Evolutionary conservation across 2,113 vertebrate species (phyloP), one percentile per base, ranked within the genome.

Genomic region (Alexandromys fortis): DNA sequence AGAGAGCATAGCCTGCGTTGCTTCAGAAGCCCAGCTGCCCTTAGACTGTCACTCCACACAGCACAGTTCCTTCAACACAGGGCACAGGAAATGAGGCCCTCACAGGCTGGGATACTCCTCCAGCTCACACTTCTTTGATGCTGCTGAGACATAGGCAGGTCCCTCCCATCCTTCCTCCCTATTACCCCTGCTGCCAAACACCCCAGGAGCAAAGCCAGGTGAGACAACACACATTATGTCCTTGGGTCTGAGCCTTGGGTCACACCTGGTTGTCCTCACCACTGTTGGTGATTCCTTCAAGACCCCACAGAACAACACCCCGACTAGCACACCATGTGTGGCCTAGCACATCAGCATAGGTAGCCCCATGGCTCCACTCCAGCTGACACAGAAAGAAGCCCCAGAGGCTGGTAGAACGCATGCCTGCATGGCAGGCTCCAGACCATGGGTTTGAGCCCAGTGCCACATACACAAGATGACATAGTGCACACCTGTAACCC

Each of bases 281-380:
- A 76, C 45, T 47, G 35, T 47, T 75, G 45, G 7, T 38, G 61
- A 47, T 73, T 47, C 55, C 35, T 45, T 88, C n/a, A 86, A 68
- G 77, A 35, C 55, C 11, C 19, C 47, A 70, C 14, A 42, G 82
- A 55, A n/a, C 35, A 63, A 85, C 47, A 16, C 24, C 63, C 79
- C 14, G 1, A 7, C 4, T 1, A 58, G 28, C n/a, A 52, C n/a
- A 42, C 24, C 11, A 11, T 24, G 2, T 0, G 0, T 68, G n/a
- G 33, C 55, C 49, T 7, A 11, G 22, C 10, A n/a, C 21, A 7
- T 35, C 13, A 7, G 38, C 49, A 33, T 72, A n/a, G 38, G n/a
- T 19, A 38, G 13, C n/a, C 17, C 4, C 2, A 17, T 72, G 70
- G 1, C 19, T 85, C 90, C 90, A 65, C 52, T 1, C 0, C 1